Evolutionary conservation across 1,140 invertebrate species (phyloP).

Genomic region (Drosophila quadrilineata): DNA sequence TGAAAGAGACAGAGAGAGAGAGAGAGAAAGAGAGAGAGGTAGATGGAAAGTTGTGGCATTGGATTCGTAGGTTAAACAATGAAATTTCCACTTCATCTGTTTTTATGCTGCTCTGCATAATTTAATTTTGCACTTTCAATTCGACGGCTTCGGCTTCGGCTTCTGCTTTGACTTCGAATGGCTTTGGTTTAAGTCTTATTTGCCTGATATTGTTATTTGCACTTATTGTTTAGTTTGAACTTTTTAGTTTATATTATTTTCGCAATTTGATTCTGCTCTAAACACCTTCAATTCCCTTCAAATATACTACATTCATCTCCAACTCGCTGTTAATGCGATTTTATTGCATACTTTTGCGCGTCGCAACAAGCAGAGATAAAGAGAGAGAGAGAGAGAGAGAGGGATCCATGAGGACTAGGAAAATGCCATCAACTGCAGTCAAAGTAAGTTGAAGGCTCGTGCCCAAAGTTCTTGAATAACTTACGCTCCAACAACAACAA

Average conservation of each 20-base stretch:
- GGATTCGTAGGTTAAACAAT: constrained; percentile 70
- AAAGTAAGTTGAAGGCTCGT: constrained; percentile 30
- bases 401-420: background rate
- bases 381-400: constrained; percentile 19
- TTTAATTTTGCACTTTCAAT: constrained; percentile 76
- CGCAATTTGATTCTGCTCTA: too few species aligned
- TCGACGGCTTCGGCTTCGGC: constrained; percentile 25
- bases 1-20: background rate
- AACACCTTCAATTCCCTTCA: too few species aligned
- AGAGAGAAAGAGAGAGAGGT: background rate
- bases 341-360: constrained; percentile 65
- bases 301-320: too few species aligned
- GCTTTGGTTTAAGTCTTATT: constrained; percentile 29
- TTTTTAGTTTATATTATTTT: background rate
- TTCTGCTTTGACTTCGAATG: too few species aligned
- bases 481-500: too few species aligned
- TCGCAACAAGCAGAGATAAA: constrained; percentile 10
- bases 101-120: constrained; percentile 78
- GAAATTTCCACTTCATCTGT: constrained; percentile 78
- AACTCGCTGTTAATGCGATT: constrained; percentile 64
- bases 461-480: constrained; percentile 55
- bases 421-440: constrained; percentile 27
- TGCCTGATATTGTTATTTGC: constrained; percentile 34
- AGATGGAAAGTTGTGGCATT: constrained; percentile 6
- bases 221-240: constrained; percentile 9